A percentile compares a stretch with the other conserved stretches of the same genome.
Evolutionary conservation across 2,797 vertebrate species (phyloP).

Genomic region (Garrulus glandarius): DNA sequence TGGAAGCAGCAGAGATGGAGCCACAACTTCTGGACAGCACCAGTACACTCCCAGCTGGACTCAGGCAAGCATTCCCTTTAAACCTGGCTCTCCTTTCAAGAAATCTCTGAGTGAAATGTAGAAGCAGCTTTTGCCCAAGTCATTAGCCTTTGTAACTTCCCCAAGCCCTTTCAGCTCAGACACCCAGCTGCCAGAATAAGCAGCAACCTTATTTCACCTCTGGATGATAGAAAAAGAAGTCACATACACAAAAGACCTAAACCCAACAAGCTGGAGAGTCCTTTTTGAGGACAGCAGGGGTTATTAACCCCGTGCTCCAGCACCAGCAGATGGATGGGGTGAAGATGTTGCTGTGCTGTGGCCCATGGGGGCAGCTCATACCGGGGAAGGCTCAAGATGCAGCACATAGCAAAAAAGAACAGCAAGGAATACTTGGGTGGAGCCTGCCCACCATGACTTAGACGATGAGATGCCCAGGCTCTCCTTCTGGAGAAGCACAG

Average conservation of each 20-base stretch:
- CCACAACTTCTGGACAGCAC: not conserved
- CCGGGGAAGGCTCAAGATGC: not conserved
- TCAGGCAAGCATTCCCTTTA: not conserved
- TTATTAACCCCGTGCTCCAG: not conserved
- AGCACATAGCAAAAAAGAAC: accelerated
- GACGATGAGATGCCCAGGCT: not conserved
- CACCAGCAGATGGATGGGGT: accelerated
- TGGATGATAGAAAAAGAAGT: not conserved
- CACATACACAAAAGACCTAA: not conserved
- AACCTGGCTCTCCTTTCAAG: not conserved
- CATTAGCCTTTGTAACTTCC: not conserved
- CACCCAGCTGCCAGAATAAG: not conserved
- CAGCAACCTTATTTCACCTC: not conserved
- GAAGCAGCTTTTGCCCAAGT: not conserved
- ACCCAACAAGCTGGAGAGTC: not conserved
- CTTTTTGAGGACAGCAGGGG: not conserved
- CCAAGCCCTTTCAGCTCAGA: not conserved
- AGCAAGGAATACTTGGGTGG: not conserved
- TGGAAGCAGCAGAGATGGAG: not conserved
- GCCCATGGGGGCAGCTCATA: not conserved
- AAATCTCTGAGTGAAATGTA: not conserved
- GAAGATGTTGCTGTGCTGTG: not conserved
- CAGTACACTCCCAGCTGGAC: not conserved
- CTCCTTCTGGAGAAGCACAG: not conserved
- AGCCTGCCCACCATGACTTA: accelerated